Conservation (phyloP, 2,888 invertebrate genomes). For the Itoplectis maculator region DNA sequence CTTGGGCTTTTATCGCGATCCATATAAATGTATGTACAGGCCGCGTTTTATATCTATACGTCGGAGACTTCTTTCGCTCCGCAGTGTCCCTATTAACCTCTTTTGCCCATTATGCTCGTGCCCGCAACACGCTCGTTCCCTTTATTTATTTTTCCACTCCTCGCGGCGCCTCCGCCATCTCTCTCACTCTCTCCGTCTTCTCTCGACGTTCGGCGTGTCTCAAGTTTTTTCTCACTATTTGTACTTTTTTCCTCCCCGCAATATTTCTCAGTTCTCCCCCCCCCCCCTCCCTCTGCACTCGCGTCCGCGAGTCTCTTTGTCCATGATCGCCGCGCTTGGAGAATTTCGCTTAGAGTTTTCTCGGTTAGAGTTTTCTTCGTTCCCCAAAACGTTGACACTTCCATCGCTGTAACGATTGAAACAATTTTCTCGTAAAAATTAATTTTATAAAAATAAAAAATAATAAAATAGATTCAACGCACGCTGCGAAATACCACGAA, state of each 20-base stretch:
- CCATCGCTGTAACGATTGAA: not conserved
- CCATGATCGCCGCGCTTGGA: slow-evolving; percentile 60
- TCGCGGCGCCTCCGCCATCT: slow-evolving; percentile 45
- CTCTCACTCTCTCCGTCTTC: slow-evolving; percentile 38
- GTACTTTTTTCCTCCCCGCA: slow-evolving; percentile 41
- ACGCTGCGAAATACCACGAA: no score
- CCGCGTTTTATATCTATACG: slow-evolving; percentile 45
- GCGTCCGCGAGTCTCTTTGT: slow-evolving; percentile 59
- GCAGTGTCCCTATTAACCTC: slow-evolving; percentile 70
- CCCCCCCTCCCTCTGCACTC: slow-evolving; percentile 26
- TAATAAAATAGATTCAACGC: no score
- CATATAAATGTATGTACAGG: slow-evolving; percentile 60
- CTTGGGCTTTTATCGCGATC: slow-evolving; percentile 71
- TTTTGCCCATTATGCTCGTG: slow-evolving; percentile 67
- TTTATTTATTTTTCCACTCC: slow-evolving; percentile 68
- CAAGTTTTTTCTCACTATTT: slow-evolving; percentile 26
- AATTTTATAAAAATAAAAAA: no score
- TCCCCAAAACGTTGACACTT: not conserved
- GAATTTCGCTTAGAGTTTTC: slow-evolving; percentile 39
- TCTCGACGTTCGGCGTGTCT: slow-evolving; percentile 46
- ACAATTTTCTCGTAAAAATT: no score
- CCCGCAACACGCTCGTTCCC: slow-evolving; percentile 65
- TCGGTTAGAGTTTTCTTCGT: not conserved
- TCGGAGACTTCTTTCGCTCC: slow-evolving; percentile 65
- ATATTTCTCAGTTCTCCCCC: slow-evolving; percentile 53